Base-by-base conservation (phyloP, 1,140 invertebrate species). In the Euschistus heros region DNA sequence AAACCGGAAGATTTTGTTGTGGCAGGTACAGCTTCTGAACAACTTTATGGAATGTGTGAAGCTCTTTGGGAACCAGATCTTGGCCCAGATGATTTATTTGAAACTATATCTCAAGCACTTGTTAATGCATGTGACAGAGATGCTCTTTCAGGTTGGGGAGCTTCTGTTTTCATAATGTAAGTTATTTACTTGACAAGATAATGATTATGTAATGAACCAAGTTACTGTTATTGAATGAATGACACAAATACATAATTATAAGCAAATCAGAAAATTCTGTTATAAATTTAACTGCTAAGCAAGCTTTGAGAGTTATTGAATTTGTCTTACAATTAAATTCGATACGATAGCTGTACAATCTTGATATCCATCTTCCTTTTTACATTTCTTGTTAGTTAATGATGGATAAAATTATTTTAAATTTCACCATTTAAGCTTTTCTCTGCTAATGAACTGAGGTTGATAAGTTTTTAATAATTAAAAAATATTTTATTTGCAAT, bases 41-140 rank as follows among this genome's bases (percentile, higher is more conserved):
- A 98, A 74, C 78, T 97, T 71, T 95, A 91, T 76, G 96, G 97
- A 72, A 97, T 99, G 91, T 98, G 96, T 79, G 97, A 99, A 81
- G 86, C 94, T 2, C 75, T 97, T 10, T 98, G 89, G 85, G 86
- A 92, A 71, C 91, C 92, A 7, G 80, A 97, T 77, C 77, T 98
- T 73, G 85, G 84, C 61, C 89, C 96, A 0, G 91, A 98, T 73
- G 91, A 96, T 72, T 78, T 99, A 10, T 98, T 98, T 79, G 97
- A 99, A 79, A 91, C 90, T 10, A 95, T 97, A 67, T 94, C 94
- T 66, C 92, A 98, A 79, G 89, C 95, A 54, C 78, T 99, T 68
- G 82, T 99, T 30, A 98, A 97, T 79, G 94, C 94, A 17, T 89
- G 91, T 69, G 96, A 99, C 76, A 82, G 97, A 72, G 97, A 99